Percentiles rank a stretch among this genome's conserved stretches.
Evolutionary conservation across 1,140 invertebrate species (phyloP).

Genomic region (Drosophila lacertosa): DNA sequence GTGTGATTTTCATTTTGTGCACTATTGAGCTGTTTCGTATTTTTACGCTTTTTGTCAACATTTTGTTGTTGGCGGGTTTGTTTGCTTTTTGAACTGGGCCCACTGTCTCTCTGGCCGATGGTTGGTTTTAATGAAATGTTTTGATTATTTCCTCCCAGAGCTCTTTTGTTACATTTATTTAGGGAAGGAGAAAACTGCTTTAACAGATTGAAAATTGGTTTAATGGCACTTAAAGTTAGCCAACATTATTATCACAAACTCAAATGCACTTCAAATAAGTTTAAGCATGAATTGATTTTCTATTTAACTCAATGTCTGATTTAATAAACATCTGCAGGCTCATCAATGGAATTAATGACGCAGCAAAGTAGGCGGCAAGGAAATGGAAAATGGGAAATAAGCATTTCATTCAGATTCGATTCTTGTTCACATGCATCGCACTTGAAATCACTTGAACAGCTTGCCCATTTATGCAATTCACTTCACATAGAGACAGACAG

Average conservation of each 20-base stretch:
- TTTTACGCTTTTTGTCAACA: conserved; percentile 76
- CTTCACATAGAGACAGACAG: conserved; percentile 48
- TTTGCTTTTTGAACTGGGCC: conserved; percentile 35
- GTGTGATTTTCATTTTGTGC: conserved; percentile 66
- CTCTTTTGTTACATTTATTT: conserved; percentile 9
- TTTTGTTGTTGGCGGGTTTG: conserved; percentile 52
- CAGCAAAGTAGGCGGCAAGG: conserved; percentile 63
- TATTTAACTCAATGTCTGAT: neutral
- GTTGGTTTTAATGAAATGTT: conserved; percentile 71
- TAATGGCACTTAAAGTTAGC: neutral
- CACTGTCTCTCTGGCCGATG: conserved; percentile 11
- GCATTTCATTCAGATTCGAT: conserved; percentile 51
- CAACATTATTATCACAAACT: conserved; percentile 2
- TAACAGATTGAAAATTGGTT: neutral
- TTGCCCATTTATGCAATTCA: conserved; percentile 71
- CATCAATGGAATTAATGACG: conserved; percentile 67
- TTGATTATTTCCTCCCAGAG: conserved; percentile 35
- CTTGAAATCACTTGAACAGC: conserved; percentile 66
- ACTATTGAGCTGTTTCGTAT: conserved; percentile 66
- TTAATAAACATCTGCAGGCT: conserved; percentile 43
- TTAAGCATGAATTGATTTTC: conserved; percentile 17
- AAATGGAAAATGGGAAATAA: conserved; percentile 34
- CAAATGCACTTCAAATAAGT: conserved; percentile 14
- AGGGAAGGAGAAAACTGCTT: neutral
- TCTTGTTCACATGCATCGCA: conserved; percentile 36